Evolutionary conservation across 2,797 vertebrate species (phyloP), one percentile per base, ranked within the genome.

Genomic region (Carapus acus): DNA sequence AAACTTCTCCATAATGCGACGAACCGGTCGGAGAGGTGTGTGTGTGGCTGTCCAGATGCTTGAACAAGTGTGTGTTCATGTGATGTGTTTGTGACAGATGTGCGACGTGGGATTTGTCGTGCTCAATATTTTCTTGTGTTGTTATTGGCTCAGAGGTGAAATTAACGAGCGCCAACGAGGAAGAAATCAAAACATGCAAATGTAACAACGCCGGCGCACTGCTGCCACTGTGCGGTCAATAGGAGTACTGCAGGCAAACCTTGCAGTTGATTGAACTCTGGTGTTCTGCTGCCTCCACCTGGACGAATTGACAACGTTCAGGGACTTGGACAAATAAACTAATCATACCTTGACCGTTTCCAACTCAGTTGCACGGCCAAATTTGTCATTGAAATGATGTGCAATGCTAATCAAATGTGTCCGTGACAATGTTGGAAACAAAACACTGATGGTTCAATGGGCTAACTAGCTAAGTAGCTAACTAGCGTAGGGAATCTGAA

Each of bases 161-260:
- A 11, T 19, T 3, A 16, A 2, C 1, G 7, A 29, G 3, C 1
- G 11, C 13, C 34, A n/a, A 36, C n/a, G 34, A 3, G n/a, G 14
- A 22, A 18, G 29, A 22, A 16, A 41, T 8, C 3, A 1, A 37
- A 13, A 1, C n/a, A 9, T 33, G 36, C 18, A 6, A 15, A 37
- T 15, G 17, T 2, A 1, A 27, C 62, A 60, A 65, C 11, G 50
- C 24, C 64, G 46, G 14, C 57, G 54, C 27, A n/a, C 22, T 82
- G 73, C 67, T 76, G 67, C 78, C 83, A 80, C 42, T 81, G 5
- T 55, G 75, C 68, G 84, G 76, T 31, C 8, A 14, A 8, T 18
- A 8, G 5, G 4, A 41, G 61, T 33, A 63, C 64, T 67, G 47
- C 78, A 77, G 0, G 2, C 20, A 14, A 16, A 13, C 7, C 14